Evolutionary conservation across 2,113 vertebrate species (phyloP), one percentile per base, ranked within the genome.

Genomic region (Petromus typicus): DNA sequence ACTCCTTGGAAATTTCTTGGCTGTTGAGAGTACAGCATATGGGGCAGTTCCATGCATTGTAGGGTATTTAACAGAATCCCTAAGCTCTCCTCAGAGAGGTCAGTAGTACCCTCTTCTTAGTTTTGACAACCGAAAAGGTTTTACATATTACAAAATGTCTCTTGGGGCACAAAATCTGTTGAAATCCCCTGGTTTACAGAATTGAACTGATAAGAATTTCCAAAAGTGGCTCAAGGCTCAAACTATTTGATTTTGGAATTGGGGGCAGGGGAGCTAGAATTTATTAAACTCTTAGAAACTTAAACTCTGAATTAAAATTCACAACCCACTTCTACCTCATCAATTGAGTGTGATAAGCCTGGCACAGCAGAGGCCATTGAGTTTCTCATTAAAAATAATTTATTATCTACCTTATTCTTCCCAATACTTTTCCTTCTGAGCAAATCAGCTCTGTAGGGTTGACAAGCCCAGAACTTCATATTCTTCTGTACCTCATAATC

Each of bases 211-310:
- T 89, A 75, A 27, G 40, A 92, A 93, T 93, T 95, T 96, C 95
- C 40, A 96, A 94, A 89, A 86, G 96, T 95, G 95, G 92, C 86
- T 96, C 40, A 92, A 95, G 88, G 63, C 92, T 92, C 87, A 90
- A 93, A 80, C 34, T 69, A 93, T 61, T 95, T 95, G 82, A 89
- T 81, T 97, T 94, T 76, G 25, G 84, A 71, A 27, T 40, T 66
- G 69, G 64, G 87, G 76, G 76, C 13, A 78, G 5, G 95, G 45
- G 86, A n/a, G n/a, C n/a, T 78, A 91, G 84, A 91, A 96, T 95
- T 93, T 95, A 73, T 97, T 96, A 91, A 95, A 95, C 61, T 94
- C 89, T 94, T 89, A 81, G 89, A 89, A 89, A 95, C 54, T 83
- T 95, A 89, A 48, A 89, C 86, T 81, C 54, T 80, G 61, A 69